These are phyloP conservation scores for Patiria pectinifera DNA, from an alignment of 53 echinoderm and acorn worm species.

Conservation along the genomic window DNA sequence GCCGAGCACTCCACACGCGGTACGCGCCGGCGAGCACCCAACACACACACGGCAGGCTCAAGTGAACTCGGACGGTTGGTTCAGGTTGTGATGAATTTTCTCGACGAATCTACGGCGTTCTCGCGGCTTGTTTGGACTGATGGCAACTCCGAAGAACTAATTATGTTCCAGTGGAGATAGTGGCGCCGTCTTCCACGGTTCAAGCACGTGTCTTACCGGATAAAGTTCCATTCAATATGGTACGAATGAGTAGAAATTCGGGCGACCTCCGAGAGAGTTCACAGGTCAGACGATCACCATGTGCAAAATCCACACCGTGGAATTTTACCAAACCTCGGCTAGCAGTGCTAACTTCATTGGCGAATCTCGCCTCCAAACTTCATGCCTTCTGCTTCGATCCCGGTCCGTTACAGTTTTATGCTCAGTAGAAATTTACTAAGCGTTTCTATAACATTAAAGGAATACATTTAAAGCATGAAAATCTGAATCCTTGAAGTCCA, in stretches of 20 bases:
- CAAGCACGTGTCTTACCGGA: slow-evolving; percentile 41
- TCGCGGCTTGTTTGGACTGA: slow-evolving; percentile 2
- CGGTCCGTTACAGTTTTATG: slow-evolving; percentile 1
- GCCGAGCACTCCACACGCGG: neutral
- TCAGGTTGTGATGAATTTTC: neutral
- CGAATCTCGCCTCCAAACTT: slow-evolving; percentile 31
- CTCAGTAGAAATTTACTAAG: neutral
- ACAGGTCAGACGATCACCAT: slow-evolving; percentile 41
- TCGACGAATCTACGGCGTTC: neutral
- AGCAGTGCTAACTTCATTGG: slow-evolving; percentile 65
- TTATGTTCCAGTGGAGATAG: neutral
- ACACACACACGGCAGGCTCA: neutral
- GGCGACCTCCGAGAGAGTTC: slow-evolving; percentile 10
- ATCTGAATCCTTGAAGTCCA: slow-evolving; percentile 4
- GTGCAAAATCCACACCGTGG: slow-evolving; percentile 51
- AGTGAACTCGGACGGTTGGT: neutral
- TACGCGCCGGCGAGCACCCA: neutral
- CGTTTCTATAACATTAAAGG: neutral
- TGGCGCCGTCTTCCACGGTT: slow-evolving; percentile 20
- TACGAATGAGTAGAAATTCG: neutral
- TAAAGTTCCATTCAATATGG: slow-evolving; percentile 53
- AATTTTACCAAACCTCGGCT: slow-evolving; percentile 60
- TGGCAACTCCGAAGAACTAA: slow-evolving; percentile 35
- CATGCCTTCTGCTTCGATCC: slow-evolving; percentile 20
- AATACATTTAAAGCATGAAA: slow-evolving; percentile 9